Evolutionary conservation across 2,797 vertebrate species (phyloP), one percentile per base, ranked within the genome.

Genomic region (Pangasius sanitwongsei): DNA sequence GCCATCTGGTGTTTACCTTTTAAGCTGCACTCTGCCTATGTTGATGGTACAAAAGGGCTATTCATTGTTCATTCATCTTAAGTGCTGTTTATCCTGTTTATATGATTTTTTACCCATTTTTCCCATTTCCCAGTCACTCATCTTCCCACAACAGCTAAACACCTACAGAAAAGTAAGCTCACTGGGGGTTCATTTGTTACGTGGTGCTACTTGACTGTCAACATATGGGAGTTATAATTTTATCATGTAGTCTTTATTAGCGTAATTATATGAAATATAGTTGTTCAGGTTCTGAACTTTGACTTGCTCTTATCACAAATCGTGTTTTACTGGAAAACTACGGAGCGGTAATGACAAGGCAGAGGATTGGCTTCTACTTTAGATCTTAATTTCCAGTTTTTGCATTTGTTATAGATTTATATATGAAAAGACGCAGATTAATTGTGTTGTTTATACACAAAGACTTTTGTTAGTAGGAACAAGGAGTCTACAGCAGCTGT

Each of bases 1-100:
- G 85, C 89, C 91, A 88, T 88, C 93, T 92, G 37, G 65, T 89
- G 93, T 31, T 85, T 12, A 50, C 18, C 0, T 18, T 31, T 34
- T 34, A 8, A 84, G 8, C 16, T 55, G 55, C 72, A 67, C 31
- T 2, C 11, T 75, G 31, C 3, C 3, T n/a, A 3, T 1, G 50
- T 1, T 8, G 48, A 44, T 7, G 20, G 7, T 34, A 31, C 31
- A 34, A 72, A 8, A 41, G 7, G 18, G 8, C 7, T 72, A 57
- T 34, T 81, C 16, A 55, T 20, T 80, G 44, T 37, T 59, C 11
- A 82, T 82, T 59, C 3, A 57, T 34, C 12, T 15, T 28, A 25
- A 44, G 18, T 6, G 9, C 31, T 37, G 9, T 37, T 59, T 23
- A 82, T 12, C 7, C 13, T 57, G 48, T 31, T 80, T 55, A 53